A percentile compares a stretch with the other conserved stretches of the same genome.
These are phyloP conservation scores for Littorina saxatilis DNA, from an alignment of 1,140 invertebrate species.

Conservation along the genomic window DNA sequence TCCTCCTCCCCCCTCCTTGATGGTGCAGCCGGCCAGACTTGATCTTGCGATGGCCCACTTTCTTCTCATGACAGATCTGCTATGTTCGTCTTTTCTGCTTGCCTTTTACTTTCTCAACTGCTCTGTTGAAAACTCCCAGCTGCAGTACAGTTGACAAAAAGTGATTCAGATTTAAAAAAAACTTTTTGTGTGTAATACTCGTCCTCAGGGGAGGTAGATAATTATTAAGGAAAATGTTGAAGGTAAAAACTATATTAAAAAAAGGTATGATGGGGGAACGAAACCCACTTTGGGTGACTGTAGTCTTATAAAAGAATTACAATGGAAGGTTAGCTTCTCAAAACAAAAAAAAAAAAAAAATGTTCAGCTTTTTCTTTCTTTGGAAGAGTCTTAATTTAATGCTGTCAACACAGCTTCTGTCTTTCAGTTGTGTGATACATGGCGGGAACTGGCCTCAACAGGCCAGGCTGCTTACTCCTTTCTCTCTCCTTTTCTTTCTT, in stretches of 20 bases:
- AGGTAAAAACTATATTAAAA: neutral
- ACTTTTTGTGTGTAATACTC: too few relatives aligned
- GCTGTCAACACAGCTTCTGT: neutral
- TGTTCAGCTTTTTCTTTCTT: too few relatives aligned
- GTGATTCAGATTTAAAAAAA: neutral
- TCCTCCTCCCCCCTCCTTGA: neutral
- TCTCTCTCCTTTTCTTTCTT: constrained; percentile 9
- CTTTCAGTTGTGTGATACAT: neutral
- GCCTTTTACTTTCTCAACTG: neutral
- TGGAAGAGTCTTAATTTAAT: neutral
- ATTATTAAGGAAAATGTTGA: too few relatives aligned
- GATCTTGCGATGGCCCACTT: constrained; percentile 26
- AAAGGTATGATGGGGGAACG: too few relatives aligned
- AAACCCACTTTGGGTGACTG: neutral
- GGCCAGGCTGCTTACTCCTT: neutral
- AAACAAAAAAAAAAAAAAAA: neutral
- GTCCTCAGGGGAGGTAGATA: too few relatives aligned
- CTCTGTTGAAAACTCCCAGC: neutral
- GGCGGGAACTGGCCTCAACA: neutral
- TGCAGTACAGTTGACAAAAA: neutral
- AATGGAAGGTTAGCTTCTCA: neutral
- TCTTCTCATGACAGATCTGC: constrained; percentile 37
- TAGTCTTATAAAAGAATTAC: neutral
- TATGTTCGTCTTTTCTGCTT: constrained; percentile 14
- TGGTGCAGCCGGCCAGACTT: constrained; percentile 39